A percentile compares a stretch with the other conserved stretches of the same genome.
phyloP scores from a whole-genome alignment of 2,113 vertebrate species.

The Channa maculata region DNA sequence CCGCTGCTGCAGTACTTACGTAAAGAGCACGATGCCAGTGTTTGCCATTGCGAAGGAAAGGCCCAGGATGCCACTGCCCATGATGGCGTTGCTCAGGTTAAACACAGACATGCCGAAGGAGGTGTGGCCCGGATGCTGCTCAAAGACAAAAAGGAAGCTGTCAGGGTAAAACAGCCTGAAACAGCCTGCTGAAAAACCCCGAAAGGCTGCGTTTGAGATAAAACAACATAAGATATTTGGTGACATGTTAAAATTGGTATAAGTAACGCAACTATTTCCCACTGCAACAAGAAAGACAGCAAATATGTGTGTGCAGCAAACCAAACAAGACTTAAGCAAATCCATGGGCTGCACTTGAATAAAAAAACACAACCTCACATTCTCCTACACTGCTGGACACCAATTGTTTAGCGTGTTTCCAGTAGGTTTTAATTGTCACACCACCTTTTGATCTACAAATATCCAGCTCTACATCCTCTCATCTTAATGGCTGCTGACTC shows the following conservation, averaged over 20 bases:
- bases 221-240: too few relatives aligned
- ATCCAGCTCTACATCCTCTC: too few relatives aligned
- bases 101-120: conserved; percentile 97
- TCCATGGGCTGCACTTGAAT: too few relatives aligned
- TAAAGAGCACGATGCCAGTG: conserved; percentile 94
- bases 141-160: conserved; percentile 8
- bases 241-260: too few relatives aligned
- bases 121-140: conserved; percentile 90
- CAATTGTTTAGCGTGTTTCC: background rate
- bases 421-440: background rate
- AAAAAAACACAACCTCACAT: background rate
- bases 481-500: too few relatives aligned
- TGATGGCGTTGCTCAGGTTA: conserved; percentile 98
- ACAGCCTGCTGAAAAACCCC: too few relatives aligned
- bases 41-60: conserved; percentile 98
- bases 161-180: too few relatives aligned
- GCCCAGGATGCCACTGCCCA: conserved; percentile 97
- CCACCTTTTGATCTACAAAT: too few relatives aligned
- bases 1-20: conserved; percentile 83
- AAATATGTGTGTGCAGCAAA: background rate
- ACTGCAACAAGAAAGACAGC: background rate
- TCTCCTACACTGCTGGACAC: background rate
- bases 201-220: too few relatives aligned
- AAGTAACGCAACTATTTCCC: background rate
- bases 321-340: too few relatives aligned